These are phyloP conservation scores for Octonoba sinensis DNA, from an alignment of 2,888 invertebrate genomes.

Conservation along the genomic window DNA sequence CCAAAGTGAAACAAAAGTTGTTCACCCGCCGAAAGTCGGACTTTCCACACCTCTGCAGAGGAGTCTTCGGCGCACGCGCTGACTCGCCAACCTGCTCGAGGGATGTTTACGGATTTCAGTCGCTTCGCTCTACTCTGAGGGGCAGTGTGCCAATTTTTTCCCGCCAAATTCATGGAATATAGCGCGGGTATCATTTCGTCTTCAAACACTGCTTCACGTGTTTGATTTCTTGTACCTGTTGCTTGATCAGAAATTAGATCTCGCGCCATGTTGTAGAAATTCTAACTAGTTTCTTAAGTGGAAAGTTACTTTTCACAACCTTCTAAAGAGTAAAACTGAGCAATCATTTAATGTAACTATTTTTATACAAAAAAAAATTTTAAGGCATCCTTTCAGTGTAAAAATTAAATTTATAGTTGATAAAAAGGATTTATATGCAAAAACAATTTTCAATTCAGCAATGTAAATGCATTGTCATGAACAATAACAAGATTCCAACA, in stretches of 20 bases:
- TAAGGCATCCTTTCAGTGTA: no score
- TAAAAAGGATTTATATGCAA: no score
- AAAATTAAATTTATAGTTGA: no score
- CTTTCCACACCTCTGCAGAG: conserved; percentile 52
- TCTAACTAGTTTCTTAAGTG: no score
- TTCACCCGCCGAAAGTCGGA: conserved; percentile 39
- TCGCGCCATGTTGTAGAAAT: not conserved
- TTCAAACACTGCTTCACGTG: conserved; percentile 29
- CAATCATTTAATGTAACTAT: no score
- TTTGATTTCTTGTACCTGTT: conserved; percentile 36
- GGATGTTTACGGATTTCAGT: conserved; percentile 45
- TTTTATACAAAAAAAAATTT: no score
- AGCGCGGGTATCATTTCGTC: not conserved
- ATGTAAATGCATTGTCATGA: no score
- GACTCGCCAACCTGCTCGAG: conserved; percentile 7
- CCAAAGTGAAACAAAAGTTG: conserved; percentile 53
- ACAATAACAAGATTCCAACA: no score
- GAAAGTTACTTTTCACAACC: no score
- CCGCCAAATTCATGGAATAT: conserved; percentile 9
- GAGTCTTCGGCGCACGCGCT: conserved; percentile 38
- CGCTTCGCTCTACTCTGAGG: conserved; percentile 10
- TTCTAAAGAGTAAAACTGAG: no score
- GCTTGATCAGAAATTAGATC: not conserved
- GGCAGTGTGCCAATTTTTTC: conserved; percentile 53
- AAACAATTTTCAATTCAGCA: no score